These are phyloP conservation scores for Chiridota heheva DNA, from an alignment of 35 echinoderm and acorn worm species.

Conservation along the genomic window DNA sequence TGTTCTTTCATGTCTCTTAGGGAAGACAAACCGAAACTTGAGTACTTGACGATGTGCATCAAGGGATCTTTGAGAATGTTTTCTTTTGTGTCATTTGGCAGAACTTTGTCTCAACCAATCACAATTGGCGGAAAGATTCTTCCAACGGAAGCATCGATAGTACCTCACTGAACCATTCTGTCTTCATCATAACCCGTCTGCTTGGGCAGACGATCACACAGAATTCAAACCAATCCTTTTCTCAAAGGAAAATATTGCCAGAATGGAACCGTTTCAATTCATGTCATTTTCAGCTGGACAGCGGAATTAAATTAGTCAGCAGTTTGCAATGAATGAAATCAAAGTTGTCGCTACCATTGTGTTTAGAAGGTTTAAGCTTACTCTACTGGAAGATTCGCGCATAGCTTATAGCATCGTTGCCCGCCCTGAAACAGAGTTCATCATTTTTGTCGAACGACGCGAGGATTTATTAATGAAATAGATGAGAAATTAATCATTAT, in stretches of 20 bases:
- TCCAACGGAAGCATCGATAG: background rate
- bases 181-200: conserved; percentile 28
- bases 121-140: background rate
- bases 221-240: conserved; percentile 38
- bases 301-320: conserved; percentile 54
- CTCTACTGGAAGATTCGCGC: too few species aligned
- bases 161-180: background rate
- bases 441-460: too few species aligned
- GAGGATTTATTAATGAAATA: too few species aligned
- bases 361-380: conserved; percentile 3
- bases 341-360: conserved; percentile 31
- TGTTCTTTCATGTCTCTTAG: too few species aligned
- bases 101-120: conserved; percentile 1
- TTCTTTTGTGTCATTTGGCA: too few species aligned
- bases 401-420: too few species aligned
- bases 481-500: too few species aligned
- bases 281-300: conserved; percentile 42
- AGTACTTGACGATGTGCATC: too few species aligned
- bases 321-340: conserved; percentile 56
- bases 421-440: too few species aligned
- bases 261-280: conserved; percentile 26
- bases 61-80: too few species aligned
- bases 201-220: background rate
- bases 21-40: too few species aligned
- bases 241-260: conserved; percentile 19